Evolutionary conservation across 2,113 vertebrate genomes (phyloP).

Genomic region (Syngnathus typhle): DNA sequence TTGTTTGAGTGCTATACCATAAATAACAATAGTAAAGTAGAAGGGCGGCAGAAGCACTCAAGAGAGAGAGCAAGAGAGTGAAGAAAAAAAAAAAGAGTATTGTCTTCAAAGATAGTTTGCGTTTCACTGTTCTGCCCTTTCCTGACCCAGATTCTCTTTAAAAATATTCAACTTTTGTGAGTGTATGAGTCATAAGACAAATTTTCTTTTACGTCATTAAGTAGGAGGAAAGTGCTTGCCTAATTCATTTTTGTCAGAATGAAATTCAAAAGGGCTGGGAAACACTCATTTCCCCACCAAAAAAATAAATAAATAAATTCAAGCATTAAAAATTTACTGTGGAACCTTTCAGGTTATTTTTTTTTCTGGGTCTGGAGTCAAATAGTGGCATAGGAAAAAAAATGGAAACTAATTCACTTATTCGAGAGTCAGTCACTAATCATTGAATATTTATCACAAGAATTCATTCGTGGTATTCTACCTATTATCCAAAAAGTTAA

Average conservation of each 20-base stretch:
- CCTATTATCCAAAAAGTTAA: too few relatives aligned
- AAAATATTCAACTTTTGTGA: neutral
- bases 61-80: conserved; percentile 3
- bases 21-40: conserved; percentile 14
- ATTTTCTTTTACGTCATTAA: neutral
- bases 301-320: too few relatives aligned
- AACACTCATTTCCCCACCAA: neutral
- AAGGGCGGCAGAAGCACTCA: neutral
- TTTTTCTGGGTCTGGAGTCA: too few relatives aligned
- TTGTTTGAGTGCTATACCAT: conserved; percentile 7
- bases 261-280: neutral
- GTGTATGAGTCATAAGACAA: neutral
- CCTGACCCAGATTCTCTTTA: neutral
- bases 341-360: too few relatives aligned
- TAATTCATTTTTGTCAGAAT: conserved; percentile 2
- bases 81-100: conserved; percentile 6
- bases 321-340: too few relatives aligned
- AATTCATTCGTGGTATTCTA: too few relatives aligned
- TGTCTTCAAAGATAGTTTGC: neutral
- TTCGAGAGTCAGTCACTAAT: too few relatives aligned
- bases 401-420: too few relatives aligned
- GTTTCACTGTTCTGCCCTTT: conserved; percentile 1
- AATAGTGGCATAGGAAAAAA: too few relatives aligned
- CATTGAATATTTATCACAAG: too few relatives aligned
- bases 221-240: neutral